Evolutionary conservation across 2,888 invertebrate species (phyloP).

Genomic region (Eristalis pertinax): DNA sequence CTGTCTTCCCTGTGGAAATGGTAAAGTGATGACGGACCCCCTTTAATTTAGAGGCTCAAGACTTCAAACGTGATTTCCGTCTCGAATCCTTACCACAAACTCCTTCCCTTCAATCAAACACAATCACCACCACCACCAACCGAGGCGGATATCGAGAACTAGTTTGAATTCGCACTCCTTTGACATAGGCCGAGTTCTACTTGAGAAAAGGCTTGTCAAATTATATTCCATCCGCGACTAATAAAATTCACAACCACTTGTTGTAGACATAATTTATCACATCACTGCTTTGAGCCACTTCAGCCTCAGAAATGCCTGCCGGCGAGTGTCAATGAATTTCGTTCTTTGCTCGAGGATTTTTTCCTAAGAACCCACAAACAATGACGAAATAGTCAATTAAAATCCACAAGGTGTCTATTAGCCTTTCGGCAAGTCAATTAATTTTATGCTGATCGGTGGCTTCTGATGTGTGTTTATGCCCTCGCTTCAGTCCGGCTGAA

Average conservation of each 20-base stretch:
- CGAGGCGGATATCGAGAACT: background rate
- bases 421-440: conserved; percentile 11
- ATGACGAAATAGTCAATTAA: conserved; percentile 8
- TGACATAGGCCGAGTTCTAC: background rate
- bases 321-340: background rate
- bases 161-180: background rate
- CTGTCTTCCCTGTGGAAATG: too few relatives aligned
- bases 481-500: background rate
- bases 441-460: background rate
- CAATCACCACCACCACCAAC: background rate
- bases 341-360: background rate
- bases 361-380: background rate
- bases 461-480: background rate
- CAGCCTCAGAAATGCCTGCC: background rate
- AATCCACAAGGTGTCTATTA: background rate
- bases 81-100: background rate
- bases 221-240: background rate
- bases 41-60: too few relatives aligned
- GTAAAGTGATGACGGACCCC: too few relatives aligned
- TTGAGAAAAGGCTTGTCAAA: background rate
- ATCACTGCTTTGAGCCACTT: background rate
- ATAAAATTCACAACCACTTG: background rate
- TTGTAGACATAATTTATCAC: background rate
- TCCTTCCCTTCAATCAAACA: background rate
- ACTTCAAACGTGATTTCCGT: too few relatives aligned